Evolutionary conservation across 2,888 invertebrate genomes (phyloP), one percentile per base, ranked within the genome.

Genomic region (Scelioninae gen. 2): DNA sequence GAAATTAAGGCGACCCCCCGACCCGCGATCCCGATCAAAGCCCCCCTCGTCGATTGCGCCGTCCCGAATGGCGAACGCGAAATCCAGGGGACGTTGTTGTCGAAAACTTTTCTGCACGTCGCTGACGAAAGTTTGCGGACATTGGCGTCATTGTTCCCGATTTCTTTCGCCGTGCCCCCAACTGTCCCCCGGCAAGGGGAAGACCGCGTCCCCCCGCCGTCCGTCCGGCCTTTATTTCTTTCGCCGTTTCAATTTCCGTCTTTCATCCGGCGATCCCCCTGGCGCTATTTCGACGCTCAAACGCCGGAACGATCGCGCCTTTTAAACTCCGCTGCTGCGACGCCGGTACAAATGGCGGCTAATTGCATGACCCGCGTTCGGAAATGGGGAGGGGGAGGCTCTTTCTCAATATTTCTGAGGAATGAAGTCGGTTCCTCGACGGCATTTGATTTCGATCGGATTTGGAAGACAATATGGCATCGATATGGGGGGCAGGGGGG

Each of bases 201-300:
- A 52, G 50, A 43, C 68, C 55, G 28, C 50, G 45, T 45, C 55
- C 45, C 48, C 53, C 46, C 37, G 50, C 28, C 31, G 22, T 50
- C 43, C 28, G 25, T 58, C 53, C 22, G 10, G 11, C 46, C 46
- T 72, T 65, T 50, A 55, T 72, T 69, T 53, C 64, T 75, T 68
- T 52, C 46, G 61, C 68, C 60, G 50, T 75, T 75, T 72, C 75
- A 72, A 75, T 75, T 75, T 75, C 58, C 63, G 58, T 52, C 52
- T 33, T 61, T 73, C 63, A 57, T 57, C 55, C 73, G 37, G 15
- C 19, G 41, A 67, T 67, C 37, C 50, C 19, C 13, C 15, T n/a
- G 39, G 57, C 25, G 50, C 63, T 52, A 68, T 68, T 73, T 63
- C 63, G 68, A 63, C 53, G 63, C 46, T 68, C 61, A 50, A 72